These are phyloP conservation scores for Protobothrops mucrosquamatus DNA, from an alignment of 2,113 vertebrate genomes.

Conservation along the genomic window DNA sequence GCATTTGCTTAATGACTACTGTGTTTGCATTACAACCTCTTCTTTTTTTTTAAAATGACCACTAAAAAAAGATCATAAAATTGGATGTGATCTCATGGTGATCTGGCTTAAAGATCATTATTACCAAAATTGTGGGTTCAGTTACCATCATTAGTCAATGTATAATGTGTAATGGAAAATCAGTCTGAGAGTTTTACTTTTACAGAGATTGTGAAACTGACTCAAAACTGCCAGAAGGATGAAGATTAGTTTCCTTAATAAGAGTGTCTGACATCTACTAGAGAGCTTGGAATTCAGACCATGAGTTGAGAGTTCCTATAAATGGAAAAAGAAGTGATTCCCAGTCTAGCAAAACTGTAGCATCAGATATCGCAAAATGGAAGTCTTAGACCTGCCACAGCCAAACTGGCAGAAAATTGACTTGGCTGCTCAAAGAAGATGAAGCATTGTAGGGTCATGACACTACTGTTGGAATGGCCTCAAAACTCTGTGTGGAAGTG, in stretches of 20 bases:
- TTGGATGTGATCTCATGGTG: background rate
- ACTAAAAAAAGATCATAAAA: background rate
- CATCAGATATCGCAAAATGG: background rate
- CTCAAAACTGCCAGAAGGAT: background rate
- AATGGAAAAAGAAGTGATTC: background rate
- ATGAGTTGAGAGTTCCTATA: background rate
- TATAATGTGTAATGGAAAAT: background rate
- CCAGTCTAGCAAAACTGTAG: background rate
- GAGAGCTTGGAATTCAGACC: background rate
- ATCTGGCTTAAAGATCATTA: background rate
- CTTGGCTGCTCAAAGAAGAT: background rate
- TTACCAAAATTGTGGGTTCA: background rate
- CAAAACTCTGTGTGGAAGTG: background rate
- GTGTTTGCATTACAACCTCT: no score
- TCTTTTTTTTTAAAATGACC: background rate
- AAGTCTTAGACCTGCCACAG: background rate
- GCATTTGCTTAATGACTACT: background rate
- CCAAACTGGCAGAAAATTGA: background rate
- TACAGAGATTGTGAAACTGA: background rate
- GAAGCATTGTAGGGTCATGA: background rate
- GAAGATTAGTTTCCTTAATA: background rate
- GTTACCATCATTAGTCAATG: background rate
- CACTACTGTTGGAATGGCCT: background rate
- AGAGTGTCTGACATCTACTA: background rate
- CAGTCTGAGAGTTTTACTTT: background rate